Evolutionary conservation across 2,888 invertebrate species (phyloP), one percentile per base, ranked within the genome.

Genomic region (Plusia festucae): DNA sequence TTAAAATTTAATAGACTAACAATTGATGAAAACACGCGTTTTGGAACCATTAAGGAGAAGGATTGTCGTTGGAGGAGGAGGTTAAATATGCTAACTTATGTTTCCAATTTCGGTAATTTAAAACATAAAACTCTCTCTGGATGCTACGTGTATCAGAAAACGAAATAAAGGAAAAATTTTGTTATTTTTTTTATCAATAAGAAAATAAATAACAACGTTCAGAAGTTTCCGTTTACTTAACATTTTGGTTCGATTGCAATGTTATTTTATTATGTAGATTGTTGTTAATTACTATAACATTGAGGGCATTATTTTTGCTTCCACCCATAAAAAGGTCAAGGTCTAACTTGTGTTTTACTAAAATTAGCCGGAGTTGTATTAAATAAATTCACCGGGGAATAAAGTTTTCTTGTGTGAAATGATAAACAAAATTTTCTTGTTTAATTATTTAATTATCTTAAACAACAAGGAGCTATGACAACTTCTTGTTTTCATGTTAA

Each of bases 391-490:
- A 22, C 15, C 20, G 4, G 32, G 40, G 56, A 54, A 22, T 13
- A 22, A 70, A 67, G 32, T 67, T 70, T 49, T 32, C 18, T 22
- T 54, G 18, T 53, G 8, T 60, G 30, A 53, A 8, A 20, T 30
- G 22, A 16, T 54, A 61, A 8, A 8, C 24, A 16, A 56, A 70
- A 15, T 66, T 60, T 67, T 5, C 20, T 18, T 16, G 18, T 30
- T 46, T 46, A 22, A 18, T 40, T 18, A 60, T 60, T 16, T 46
- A 16, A 46, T 49, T 18, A 49, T 11, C 20, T 49, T 20, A 46
- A 18, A 49, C n/a, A 40, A 40, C 40, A 15, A 40, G 40, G 46
- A 18, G 46, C 20, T 49, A 49, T 20, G 46, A 20, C 46, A 8
- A 18, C 18, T 40, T 20, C 46, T 20, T 8, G 46, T 20, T 49